A percentile compares a stretch with the other conserved stretches of the same genome.
phyloP scores from a whole-genome alignment of 1,140 invertebrate species.

The Callitettix versicolor region DNA sequence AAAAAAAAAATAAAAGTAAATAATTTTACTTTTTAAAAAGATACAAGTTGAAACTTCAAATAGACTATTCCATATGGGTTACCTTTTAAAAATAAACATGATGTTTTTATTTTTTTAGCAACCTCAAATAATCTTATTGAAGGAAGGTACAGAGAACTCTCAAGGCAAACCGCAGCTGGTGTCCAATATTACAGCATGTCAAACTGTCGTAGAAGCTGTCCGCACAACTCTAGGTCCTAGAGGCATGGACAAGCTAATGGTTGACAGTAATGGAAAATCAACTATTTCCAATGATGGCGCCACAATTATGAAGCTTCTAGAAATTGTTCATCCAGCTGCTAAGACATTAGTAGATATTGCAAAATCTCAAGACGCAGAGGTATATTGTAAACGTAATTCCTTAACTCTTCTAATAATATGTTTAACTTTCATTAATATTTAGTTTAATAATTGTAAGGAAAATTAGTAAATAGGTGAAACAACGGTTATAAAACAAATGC shows the following conservation, averaged over 20 bases:
- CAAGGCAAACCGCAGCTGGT: constrained; percentile 94
- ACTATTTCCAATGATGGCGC: constrained; percentile 99
- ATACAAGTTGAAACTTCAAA: no score
- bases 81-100: no score
- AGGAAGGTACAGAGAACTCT: constrained; percentile 93
- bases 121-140: constrained; percentile 94
- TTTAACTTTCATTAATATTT: not conserved
- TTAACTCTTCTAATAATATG: not conserved
- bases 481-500: no score
- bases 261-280: constrained; percentile 75
- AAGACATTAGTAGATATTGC: constrained; percentile 97
- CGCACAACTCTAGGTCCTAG: constrained; percentile 94
- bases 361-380: constrained; percentile 98
- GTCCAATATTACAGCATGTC: constrained; percentile 99
- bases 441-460: not conserved
- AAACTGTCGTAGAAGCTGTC: constrained; percentile 87
- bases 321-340: constrained; percentile 96
- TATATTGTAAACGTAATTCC: constrained; percentile 31
- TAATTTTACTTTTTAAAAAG: no score
- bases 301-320: constrained; percentile 94
- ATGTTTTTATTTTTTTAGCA: constrained; percentile 52
- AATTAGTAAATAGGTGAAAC: no score
- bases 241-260: constrained; percentile 99
- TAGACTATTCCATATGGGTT: no score
- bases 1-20: no score